Percentiles rank a stretch among this genome's conserved stretches.
Evolutionary conservation across 2,888 invertebrate genomes (phyloP).

Genomic region (Rhamnusium bicolor): DNA sequence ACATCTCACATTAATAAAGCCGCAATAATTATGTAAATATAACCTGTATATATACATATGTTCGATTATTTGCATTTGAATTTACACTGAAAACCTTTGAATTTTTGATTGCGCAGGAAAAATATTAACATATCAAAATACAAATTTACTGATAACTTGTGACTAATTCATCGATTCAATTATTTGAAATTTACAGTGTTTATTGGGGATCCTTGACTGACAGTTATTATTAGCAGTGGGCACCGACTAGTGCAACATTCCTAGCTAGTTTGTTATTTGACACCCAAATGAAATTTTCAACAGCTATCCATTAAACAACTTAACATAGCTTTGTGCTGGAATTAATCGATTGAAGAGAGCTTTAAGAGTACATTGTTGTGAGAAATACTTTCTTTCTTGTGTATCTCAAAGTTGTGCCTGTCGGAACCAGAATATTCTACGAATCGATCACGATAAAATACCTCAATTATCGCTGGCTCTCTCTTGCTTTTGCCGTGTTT

Average conservation of each 20-base stretch:
- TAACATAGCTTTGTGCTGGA: neutral
- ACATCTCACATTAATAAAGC: too few species aligned
- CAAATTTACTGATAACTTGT: too few species aligned
- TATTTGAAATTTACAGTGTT: too few species aligned
- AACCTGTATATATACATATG: too few species aligned
- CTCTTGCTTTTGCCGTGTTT: constrained; percentile 57
- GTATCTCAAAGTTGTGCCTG: constrained; percentile 45
- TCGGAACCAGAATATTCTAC: constrained; percentile 51
- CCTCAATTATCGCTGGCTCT: constrained; percentile 61
- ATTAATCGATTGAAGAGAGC: constrained; percentile 19
- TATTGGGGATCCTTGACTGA: too few species aligned
- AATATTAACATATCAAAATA: too few species aligned
- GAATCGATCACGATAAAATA: constrained; percentile 60
- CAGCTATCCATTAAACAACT: constrained; percentile 2
- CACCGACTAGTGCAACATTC: neutral
- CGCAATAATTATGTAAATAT: too few species aligned
- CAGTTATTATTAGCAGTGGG: too few species aligned
- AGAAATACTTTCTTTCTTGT: neutral
- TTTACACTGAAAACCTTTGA: too few species aligned
- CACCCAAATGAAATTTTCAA: neutral
- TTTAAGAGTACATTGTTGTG: neutral
- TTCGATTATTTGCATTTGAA: too few species aligned
- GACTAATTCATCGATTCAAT: too few species aligned
- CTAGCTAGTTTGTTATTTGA: constrained; percentile 1
- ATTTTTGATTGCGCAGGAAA: too few species aligned